A percentile compares a stretch with the other conserved stretches of the same genome.
Conservation (phyloP, 2,113 vertebrate genomes). For the Carettochelys insculpta region DNA sequence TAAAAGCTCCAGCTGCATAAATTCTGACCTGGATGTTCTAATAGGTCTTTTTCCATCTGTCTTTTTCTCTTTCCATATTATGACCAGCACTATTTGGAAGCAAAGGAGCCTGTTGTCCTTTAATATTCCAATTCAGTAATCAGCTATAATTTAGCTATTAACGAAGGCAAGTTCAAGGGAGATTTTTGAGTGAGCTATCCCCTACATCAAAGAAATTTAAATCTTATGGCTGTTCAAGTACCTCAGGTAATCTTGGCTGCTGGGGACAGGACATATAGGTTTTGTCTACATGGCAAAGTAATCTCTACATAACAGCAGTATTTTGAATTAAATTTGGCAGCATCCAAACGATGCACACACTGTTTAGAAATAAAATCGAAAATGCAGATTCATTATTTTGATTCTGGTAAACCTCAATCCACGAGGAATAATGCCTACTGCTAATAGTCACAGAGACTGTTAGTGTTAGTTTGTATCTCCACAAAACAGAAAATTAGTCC, state of each 20-base stretch:
- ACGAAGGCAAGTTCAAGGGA: neutral
- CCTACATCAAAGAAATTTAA: neutral
- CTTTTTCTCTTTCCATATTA: no score
- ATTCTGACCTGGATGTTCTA: neutral
- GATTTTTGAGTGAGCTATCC: neutral
- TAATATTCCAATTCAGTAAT: neutral
- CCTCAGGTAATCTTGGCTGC: neutral
- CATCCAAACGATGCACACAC: no score
- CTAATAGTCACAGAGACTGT: no score
- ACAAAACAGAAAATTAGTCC: no score
- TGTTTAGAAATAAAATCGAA: no score
- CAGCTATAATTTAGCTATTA: neutral
- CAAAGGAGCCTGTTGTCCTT: neutral
- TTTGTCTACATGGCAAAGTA: no score
- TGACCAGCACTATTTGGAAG: neutral
- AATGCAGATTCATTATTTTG: no score
- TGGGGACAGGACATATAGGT: neutral
- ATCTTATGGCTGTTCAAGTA: neutral
- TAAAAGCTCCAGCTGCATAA: neutral
- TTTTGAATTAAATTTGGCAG: no score
- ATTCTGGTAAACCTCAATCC: no score
- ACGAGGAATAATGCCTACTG: no score
- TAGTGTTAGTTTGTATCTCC: no score
- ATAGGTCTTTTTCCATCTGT: neutral
- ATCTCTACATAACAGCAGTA: no score